phyloP scores from a whole-genome alignment of 2,888 invertebrate species.

The Megastigmus dorsalis region DNA sequence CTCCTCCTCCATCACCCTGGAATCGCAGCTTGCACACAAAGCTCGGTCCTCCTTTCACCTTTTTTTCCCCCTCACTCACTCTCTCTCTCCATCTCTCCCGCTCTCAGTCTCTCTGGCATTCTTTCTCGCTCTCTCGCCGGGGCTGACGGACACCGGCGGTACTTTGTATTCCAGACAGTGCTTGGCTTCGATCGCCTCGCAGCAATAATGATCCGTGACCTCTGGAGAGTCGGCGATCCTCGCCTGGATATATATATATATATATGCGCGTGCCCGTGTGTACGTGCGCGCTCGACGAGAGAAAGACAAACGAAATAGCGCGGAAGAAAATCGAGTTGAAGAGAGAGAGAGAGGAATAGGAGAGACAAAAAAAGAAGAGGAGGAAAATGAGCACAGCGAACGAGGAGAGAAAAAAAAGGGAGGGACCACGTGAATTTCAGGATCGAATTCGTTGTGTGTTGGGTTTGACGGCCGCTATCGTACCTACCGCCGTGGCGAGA shows the following conservation, averaged over 20 bases:
- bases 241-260: too few species aligned
- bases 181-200: background rate
- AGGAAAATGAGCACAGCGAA: background rate
- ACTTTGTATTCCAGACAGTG: constrained; percentile 40
- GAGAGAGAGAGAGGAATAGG: background rate
- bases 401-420: background rate
- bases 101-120: too few species aligned
- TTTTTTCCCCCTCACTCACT: background rate
- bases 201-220: constrained; percentile 43
- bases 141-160: constrained; percentile 18
- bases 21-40: background rate
- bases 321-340: background rate
- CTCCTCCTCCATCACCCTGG: background rate
- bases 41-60: background rate
- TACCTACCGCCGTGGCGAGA: background rate
- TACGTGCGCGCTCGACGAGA: too few species aligned
- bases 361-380: background rate
- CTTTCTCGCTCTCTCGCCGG: background rate
- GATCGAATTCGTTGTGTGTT: background rate
- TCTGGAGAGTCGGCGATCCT: background rate
- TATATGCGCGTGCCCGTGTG: background rate
- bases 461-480: constrained; percentile 7
- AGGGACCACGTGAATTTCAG: background rate
- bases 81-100: background rate
- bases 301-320: background rate